Conservation (phyloP, 2,797 vertebrate species). For the Lepidocolaptes lacrymiger region DNA sequence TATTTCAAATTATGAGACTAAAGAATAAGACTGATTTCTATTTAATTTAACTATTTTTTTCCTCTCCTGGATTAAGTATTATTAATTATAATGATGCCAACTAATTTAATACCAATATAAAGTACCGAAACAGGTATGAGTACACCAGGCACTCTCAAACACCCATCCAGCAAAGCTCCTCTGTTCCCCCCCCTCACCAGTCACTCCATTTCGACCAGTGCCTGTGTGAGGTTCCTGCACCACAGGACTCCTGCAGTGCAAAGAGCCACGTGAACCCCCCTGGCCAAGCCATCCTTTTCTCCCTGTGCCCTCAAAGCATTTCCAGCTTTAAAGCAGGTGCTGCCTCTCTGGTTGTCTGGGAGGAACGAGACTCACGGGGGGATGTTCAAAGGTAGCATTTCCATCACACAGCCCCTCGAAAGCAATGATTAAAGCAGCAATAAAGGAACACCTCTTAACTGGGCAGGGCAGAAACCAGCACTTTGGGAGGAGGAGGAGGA, state of each 20-base stretch:
- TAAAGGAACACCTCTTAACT: slow-evolving; percentile 66
- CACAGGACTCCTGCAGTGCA: neutral
- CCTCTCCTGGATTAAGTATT: neutral
- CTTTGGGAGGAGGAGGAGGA: slow-evolving; percentile 66
- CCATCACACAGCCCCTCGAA: slow-evolving; percentile 61
- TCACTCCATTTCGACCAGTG: rapidly evolving
- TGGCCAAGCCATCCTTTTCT: neutral
- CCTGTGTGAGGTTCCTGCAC: neutral
- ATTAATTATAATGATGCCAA: neutral
- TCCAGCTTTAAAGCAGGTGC: slow-evolving; percentile 26
- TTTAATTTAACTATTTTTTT: neutral
- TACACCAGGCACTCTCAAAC: neutral
- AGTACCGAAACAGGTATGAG: neutral
- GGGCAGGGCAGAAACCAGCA: slow-evolving; percentile 58
- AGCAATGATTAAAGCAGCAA: slow-evolving; percentile 72
- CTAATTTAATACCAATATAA: slow-evolving; percentile 21
- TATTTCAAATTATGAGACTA: neutral
- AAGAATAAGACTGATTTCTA: slow-evolving; percentile 18
- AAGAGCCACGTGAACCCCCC: neutral
- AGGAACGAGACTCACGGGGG: neutral
- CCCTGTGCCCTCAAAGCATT: slow-evolving; percentile 40
- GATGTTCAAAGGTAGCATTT: slow-evolving; percentile 56
- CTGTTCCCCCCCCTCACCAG: neutral
- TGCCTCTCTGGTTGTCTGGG: slow-evolving; percentile 28
- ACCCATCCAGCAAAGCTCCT: neutral